Conservation (phyloP, 1,140 invertebrate genomes). For the Trichomalopsis sarcophagae region DNA sequence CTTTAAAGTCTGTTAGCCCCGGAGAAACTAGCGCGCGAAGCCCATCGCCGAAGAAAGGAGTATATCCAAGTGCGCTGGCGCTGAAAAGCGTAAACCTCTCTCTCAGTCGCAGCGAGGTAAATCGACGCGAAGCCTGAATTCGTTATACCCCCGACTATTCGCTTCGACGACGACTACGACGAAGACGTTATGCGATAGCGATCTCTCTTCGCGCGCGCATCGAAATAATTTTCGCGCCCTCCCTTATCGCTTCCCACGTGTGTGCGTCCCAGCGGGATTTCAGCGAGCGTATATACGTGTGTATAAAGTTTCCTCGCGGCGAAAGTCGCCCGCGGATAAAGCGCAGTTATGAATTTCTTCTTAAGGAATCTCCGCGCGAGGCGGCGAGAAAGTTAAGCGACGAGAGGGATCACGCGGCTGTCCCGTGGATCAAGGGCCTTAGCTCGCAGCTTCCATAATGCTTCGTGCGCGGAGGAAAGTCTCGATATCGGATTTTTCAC, state of each 20-base stretch:
- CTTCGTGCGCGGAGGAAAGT: slow-evolving; percentile 2
- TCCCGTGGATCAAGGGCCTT: slow-evolving; percentile 62
- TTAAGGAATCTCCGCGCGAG: slow-evolving; percentile 26
- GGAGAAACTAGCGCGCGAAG: slow-evolving; percentile 10
- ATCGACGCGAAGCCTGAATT: slow-evolving; percentile 43
- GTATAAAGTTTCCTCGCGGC: neutral
- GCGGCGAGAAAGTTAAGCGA: neutral
- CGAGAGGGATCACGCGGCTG: slow-evolving; percentile 51
- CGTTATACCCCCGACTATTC: slow-evolving; percentile 18
- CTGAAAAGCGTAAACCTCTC: slow-evolving; percentile 38
- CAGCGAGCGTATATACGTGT: neutral
- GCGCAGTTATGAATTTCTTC: slow-evolving; percentile 45
- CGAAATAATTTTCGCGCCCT: slow-evolving; percentile 31
- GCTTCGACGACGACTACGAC: slow-evolving; percentile 14
- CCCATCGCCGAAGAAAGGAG: slow-evolving; percentile 37
- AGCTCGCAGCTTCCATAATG: slow-evolving; percentile 49
- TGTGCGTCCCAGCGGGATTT: slow-evolving; percentile 12
- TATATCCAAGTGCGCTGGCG: slow-evolving; percentile 8
- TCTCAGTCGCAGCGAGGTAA: slow-evolving; percentile 22
- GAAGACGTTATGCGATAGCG: slow-evolving; percentile 15
- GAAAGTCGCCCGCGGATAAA: slow-evolving; percentile 15
- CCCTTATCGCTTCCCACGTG: neutral
- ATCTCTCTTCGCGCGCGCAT: slow-evolving; percentile 30
- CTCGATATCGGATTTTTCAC: slow-evolving; percentile 15
- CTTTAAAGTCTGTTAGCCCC: slow-evolving; percentile 44